phyloP scores from a whole-genome alignment of 2,113 vertebrate genomes.

The Panurus biarmicus region DNA sequence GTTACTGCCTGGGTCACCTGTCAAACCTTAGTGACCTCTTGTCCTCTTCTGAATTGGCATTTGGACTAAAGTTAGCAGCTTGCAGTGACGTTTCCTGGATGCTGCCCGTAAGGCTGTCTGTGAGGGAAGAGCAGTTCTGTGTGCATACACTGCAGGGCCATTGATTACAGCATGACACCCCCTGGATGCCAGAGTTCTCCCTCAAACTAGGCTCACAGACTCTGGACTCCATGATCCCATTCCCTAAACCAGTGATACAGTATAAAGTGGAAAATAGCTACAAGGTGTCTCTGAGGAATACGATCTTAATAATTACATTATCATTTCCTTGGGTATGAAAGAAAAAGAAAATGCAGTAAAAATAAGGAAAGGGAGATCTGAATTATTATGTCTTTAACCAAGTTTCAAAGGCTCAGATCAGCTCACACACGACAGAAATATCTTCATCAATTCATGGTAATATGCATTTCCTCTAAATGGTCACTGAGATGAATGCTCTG shows the following conservation, averaged over 20 bases:
- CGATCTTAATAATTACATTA: background rate
- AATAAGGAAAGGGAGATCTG: background rate
- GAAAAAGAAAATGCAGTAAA: background rate
- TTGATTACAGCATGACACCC: background rate
- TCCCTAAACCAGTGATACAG: background rate
- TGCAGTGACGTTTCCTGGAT: background rate
- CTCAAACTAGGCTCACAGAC: background rate
- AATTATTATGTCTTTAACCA: background rate
- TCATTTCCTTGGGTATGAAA: background rate
- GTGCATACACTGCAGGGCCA: background rate
- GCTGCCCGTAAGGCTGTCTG: fast-evolving
- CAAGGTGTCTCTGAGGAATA: background rate
- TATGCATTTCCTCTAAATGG: background rate
- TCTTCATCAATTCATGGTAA: background rate
- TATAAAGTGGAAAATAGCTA: background rate
- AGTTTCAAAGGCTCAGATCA: background rate
- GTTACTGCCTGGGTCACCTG: background rate
- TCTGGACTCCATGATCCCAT: background rate
- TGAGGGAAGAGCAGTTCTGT: background rate
- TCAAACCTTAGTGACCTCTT: background rate
- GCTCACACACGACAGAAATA: background rate
- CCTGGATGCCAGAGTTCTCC: background rate
- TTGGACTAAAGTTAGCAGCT: background rate
- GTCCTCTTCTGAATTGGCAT: background rate
- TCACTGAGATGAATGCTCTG: background rate